Conservation (phyloP, 2,888 invertebrate species). For the Ptilodon capucinus region DNA sequence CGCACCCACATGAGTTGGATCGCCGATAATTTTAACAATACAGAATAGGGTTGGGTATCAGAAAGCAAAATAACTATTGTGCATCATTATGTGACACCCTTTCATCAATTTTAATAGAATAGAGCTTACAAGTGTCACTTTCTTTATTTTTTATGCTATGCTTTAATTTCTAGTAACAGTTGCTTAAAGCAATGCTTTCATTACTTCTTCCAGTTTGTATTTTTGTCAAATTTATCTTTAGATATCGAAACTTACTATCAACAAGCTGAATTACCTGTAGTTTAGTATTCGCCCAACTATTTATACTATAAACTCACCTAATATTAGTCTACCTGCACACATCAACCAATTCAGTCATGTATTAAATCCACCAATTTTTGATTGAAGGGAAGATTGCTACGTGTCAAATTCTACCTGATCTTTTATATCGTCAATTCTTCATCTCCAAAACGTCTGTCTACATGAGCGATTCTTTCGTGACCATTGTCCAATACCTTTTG, state of each 20-base stretch:
- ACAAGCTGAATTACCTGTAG: too few relatives aligned
- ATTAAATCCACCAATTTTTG: conserved; percentile 34
- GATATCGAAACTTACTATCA: too few relatives aligned
- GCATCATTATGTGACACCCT: conserved; percentile 70
- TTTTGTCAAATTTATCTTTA: neutral
- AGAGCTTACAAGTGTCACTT: conserved; percentile 79
- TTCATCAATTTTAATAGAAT: conserved; percentile 78
- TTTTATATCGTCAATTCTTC: conserved; percentile 62
- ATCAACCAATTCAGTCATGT: conserved; percentile 18
- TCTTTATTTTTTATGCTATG: conserved; percentile 40
- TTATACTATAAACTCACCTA: too few relatives aligned
- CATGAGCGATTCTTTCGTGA: conserved; percentile 66
- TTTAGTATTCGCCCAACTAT: too few relatives aligned
- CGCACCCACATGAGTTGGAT: conserved; percentile 69
- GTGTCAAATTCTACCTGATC: conserved; percentile 73
- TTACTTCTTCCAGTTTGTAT: neutral
- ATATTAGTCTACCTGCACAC: neutral
- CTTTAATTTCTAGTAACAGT: conserved; percentile 30
- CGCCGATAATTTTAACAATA: conserved; percentile 74
- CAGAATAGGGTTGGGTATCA: conserved; percentile 63
- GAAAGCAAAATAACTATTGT: conserved; percentile 78
- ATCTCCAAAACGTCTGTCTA: conserved; percentile 49
- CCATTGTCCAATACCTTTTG: conserved; percentile 81
- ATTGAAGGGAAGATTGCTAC: conserved; percentile 66
- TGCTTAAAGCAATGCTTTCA: conserved; percentile 4